These are phyloP conservation scores for Pachliopta kotzebuea DNA, from an alignment of 2,888 invertebrate species.

Conservation along the genomic window DNA sequence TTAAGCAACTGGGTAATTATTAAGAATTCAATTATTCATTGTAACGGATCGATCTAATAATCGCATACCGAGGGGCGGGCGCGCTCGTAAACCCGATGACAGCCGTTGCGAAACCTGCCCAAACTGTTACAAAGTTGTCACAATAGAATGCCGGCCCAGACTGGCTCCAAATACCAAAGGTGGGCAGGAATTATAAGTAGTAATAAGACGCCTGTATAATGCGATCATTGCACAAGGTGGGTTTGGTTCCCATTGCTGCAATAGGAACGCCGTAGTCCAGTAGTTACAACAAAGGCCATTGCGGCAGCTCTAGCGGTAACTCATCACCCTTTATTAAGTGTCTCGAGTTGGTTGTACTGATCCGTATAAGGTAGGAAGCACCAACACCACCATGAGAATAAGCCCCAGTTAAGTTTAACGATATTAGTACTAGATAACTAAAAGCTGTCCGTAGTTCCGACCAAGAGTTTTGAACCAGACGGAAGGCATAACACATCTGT, in stretches of 20 bases:
- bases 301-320: no score
- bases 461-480: no score
- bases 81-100: conserved; percentile 40
- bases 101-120: conserved; percentile 37
- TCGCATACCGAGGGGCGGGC: conserved; percentile 33
- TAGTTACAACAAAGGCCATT: no score
- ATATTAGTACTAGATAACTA: no score
- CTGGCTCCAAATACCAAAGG: conserved; percentile 43
- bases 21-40: conserved; percentile 28
- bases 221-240: conserved; percentile 19
- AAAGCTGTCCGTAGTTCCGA: no score
- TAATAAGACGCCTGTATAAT: conserved; percentile 26
- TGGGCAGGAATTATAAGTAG: conserved; percentile 43
- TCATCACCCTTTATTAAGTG: no score
- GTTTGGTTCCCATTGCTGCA: background rate
- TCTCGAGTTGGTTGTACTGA: no score
- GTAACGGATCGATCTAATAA: conserved; percentile 26
- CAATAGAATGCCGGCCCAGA: conserved; percentile 43
- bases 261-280: background rate
- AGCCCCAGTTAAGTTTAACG: no score
- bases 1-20: conserved; percentile 24
- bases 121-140: conserved; percentile 38
- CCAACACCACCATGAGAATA: no score
- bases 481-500: no score
- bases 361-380: no score